Conservation (phyloP, 1,140 invertebrate species). For the Papilio polytes region DNA sequence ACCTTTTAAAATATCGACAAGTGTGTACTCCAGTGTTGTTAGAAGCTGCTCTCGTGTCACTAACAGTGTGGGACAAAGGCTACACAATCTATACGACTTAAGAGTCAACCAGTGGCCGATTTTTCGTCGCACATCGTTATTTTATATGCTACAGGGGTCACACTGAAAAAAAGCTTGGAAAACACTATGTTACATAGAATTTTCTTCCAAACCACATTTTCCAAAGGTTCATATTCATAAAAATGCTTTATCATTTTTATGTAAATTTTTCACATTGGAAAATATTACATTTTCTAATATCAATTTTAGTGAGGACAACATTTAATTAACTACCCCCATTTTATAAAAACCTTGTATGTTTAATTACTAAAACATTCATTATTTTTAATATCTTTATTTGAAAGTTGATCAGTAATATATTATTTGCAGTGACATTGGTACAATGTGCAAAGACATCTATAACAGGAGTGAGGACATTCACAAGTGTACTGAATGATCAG, state of each 20-base stretch:
- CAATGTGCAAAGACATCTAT: slow-evolving; percentile 57
- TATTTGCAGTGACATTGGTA: slow-evolving; percentile 55
- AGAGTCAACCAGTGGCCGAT: no score
- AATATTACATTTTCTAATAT: background rate
- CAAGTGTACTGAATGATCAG: slow-evolving; percentile 70
- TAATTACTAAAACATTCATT: background rate
- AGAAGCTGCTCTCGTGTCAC: no score
- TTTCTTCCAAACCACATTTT: no score
- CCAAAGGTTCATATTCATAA: no score
- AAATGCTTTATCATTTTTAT: background rate
- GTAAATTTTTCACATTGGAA: background rate
- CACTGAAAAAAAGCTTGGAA: no score
- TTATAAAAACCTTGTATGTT: background rate
- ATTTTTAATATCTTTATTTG: no score
- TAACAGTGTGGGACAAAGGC: no score
- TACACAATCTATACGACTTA: no score
- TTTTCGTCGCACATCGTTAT: no score
- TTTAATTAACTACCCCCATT: background rate
- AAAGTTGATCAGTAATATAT: slow-evolving; percentile 19
- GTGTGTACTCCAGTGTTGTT: background rate
- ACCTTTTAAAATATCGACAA: background rate
- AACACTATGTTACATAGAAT: no score
- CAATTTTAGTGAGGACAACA: background rate
- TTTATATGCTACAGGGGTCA: no score
- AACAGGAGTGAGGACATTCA: slow-evolving; percentile 60